phyloP scores from a whole-genome alignment of 2,888 invertebrate species.

The Argynnis bischoffii region DNA sequence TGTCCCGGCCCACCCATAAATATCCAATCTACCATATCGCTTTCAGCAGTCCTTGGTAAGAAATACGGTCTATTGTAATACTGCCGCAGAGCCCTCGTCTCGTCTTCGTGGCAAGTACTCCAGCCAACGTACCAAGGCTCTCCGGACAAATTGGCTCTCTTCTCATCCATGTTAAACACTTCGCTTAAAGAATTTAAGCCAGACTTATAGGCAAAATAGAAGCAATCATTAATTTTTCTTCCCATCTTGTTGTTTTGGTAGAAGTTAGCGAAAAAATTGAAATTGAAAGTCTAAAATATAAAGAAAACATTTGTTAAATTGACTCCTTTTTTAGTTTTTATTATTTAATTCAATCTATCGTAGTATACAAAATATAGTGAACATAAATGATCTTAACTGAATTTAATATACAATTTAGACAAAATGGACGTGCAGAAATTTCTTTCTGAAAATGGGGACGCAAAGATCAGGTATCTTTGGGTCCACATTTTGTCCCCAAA shows the following conservation, averaged over 20 bases:
- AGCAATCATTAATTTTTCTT: conserved; percentile 86
- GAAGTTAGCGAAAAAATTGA: conserved; percentile 90
- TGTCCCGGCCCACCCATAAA: conserved; percentile 98
- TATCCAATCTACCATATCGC: conserved; percentile 96
- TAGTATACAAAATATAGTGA: not conserved
- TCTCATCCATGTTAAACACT: conserved; percentile 90
- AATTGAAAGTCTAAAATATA: conserved; percentile 85
- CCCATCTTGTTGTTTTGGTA: conserved; percentile 84
- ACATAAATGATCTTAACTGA: not conserved
- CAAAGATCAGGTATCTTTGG: no score
- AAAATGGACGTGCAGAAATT: no score
- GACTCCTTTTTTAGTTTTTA: no score
- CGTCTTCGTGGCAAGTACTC: conserved; percentile 96
- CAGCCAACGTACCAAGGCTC: conserved; percentile 91
- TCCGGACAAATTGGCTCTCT: conserved; percentile 84
- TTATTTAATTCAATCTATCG: no score
- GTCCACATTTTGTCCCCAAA: no score
- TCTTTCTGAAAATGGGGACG: no score
- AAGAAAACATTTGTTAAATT: not conserved
- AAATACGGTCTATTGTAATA: conserved; percentile 95
- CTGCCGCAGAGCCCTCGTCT: conserved; percentile 88
- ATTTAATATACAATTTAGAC: conserved; percentile 40
- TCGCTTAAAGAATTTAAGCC: conserved; percentile 90
- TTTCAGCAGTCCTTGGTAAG: conserved; percentile 92
- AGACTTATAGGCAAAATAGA: conserved; percentile 97